phyloP scores from a whole-genome alignment of 2,797 vertebrate species.

The Hyperoplus immaculatus region DNA sequence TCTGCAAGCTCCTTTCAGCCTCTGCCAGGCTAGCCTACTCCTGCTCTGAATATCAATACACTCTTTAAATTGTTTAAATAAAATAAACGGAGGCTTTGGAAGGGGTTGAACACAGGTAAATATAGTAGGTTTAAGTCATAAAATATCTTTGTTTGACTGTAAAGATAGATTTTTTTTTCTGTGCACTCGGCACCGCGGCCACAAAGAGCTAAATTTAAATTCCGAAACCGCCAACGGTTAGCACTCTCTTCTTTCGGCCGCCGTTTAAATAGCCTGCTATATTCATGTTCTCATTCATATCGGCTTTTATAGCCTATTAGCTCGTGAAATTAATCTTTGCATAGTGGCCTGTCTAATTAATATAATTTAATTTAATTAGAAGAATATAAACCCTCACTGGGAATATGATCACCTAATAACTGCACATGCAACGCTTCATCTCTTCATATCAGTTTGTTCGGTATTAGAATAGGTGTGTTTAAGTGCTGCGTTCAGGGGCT shows the following conservation, averaged over 20 bases:
- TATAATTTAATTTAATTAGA: background rate
- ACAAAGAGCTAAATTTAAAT: slow-evolving; percentile 21
- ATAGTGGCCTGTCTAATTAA: background rate
- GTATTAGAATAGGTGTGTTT: slow-evolving; percentile 1
- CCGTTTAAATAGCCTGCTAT: too few relatives aligned
- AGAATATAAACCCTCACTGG: background rate
- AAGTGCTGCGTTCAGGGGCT: slow-evolving; percentile 42
- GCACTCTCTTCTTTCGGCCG: too few relatives aligned
- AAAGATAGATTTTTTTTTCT: background rate
- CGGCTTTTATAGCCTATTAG: too few relatives aligned
- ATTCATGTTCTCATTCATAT: too few relatives aligned
- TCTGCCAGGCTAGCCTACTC: too few relatives aligned
- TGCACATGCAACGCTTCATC: rapidly evolving
- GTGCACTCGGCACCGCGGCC: background rate
- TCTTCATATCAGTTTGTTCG: background rate
- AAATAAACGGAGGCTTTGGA: background rate
- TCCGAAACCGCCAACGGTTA: background rate
- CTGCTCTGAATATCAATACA: background rate
- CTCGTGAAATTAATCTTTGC: background rate
- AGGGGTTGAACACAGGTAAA: background rate
- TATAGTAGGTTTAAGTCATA: background rate
- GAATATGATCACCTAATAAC: background rate
- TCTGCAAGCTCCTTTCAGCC: background rate
- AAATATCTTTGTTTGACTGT: background rate
- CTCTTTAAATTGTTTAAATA: background rate